Base-by-base conservation (phyloP, 2,113 vertebrate genomes). In the Origma solitaria region DNA sequence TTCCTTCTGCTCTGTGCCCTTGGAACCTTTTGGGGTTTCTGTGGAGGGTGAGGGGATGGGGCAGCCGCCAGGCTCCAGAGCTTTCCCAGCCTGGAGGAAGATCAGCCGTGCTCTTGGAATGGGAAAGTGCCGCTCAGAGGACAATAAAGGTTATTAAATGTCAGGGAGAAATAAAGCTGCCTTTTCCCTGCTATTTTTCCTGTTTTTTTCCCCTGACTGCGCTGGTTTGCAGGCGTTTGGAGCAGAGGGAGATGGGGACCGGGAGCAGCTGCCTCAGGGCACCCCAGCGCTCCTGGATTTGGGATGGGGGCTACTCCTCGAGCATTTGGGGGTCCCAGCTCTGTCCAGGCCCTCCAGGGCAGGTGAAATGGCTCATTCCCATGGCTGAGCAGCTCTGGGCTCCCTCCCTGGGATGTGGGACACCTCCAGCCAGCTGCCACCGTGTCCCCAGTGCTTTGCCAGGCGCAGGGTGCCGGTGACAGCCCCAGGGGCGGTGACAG, bases 301-400 rank as follows among this genome's bases (percentile, higher is more conserved):
- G 28, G 53, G 45, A 40, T 70, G 42, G 65, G 28, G 19, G 7
- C 17, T 10, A 11, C 17, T 8, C 60, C 65, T 61, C 0, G 0
- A 37, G 51, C 7, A 7, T 53, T 2, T 31, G 18, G 20, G 70
- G 56, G 5, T 57, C 31, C 47, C 7, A 17, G 16, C 6, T 45
- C 42, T 11, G 42, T 18, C 49, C 65, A 62, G 31, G 3, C 57
- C 22, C 0, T 8, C 22, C 1, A n/a, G 27, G 15, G 25, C 22
- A 16, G 60, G 12, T 5, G 0, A 19, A 84, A 45, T 0, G 6
- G 5, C 23, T 13, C 10, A 10, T 62, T 68, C 47, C 51, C 15
- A 1, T 6, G 23, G 11, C 7, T 19, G 0, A 12, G 4, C 0
- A 4, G 16, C 0, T 18, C 42, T 2, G 51, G 19, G 42, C 1